phyloP scores from a whole-genome alignment of 2,888 invertebrate genomes.

The Pheosia gnoma region DNA sequence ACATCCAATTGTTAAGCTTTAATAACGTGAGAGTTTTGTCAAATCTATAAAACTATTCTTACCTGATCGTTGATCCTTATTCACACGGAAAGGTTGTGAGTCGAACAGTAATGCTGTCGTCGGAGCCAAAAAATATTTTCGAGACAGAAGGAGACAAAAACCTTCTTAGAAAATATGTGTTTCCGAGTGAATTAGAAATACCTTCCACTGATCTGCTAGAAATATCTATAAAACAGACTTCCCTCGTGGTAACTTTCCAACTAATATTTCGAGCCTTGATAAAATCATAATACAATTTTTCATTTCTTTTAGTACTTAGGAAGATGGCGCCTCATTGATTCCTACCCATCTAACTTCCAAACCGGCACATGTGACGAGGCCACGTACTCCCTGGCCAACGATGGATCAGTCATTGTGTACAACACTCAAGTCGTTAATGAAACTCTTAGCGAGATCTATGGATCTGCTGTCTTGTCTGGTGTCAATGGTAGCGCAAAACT shows the following conservation, averaged over 20 bases:
- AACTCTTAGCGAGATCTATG: conserved; percentile 72
- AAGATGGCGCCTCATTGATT: conserved; percentile 20
- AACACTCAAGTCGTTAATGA: conserved; percentile 63
- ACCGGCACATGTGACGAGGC: conserved; percentile 31
- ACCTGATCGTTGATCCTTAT: too few relatives aligned
- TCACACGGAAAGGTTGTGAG: too few relatives aligned
- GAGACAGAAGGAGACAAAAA: too few relatives aligned
- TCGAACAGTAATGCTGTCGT: too few relatives aligned
- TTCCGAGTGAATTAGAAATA: too few relatives aligned
- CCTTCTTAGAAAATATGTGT: too few relatives aligned
- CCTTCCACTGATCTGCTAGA: too few relatives aligned
- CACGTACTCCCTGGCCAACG: conserved; percentile 20
- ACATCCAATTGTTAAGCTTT: too few relatives aligned
- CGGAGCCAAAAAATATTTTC: too few relatives aligned
- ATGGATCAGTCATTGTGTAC: conserved; percentile 37
- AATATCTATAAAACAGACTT: too few relatives aligned
- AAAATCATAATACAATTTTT: neutral
- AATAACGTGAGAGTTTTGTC: too few relatives aligned
- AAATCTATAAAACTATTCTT: too few relatives aligned
- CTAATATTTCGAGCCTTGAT: neutral
- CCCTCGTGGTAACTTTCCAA: neutral
- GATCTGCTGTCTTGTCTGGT: conserved; percentile 27
- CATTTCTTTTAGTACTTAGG: conserved; percentile 16
- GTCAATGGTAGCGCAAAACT: neutral
- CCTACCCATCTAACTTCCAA: conserved; percentile 30